Evolutionary conservation across 2,113 vertebrate species (phyloP).

Genomic region (Ramphastos sulfuratus): DNA sequence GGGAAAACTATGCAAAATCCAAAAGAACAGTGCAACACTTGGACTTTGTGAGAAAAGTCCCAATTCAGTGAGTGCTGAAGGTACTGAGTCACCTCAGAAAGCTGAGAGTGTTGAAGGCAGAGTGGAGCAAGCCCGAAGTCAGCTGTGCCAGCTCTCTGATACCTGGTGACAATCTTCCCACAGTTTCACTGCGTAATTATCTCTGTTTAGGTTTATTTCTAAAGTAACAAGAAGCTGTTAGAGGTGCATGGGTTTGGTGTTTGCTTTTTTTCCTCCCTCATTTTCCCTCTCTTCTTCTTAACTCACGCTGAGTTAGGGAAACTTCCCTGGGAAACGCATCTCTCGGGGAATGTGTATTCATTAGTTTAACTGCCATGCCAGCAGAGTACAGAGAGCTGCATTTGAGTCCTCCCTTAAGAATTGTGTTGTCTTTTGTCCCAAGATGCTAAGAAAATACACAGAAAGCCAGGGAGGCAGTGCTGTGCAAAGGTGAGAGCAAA

Average conservation of each 20-base stretch:
- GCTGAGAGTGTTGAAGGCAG: not conserved
- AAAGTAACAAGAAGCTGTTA: not conserved
- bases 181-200: not conserved
- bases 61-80: not conserved
- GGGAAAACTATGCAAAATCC: not conserved
- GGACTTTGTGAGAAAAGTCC: not conserved
- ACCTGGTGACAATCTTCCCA: not conserved
- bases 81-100: accelerated
- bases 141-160: not conserved
- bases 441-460: not conserved
- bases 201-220: not conserved
- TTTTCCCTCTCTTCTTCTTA: not conserved
- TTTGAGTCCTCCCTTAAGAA: slow-evolving; percentile 25
- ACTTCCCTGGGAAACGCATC: not conserved
- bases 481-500: not conserved
- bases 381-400: slow-evolving; percentile 42
- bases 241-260: not conserved
- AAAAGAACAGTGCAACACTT: not conserved
- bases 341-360: not conserved
- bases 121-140: not conserved
- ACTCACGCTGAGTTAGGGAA: not conserved
- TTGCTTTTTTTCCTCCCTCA: not conserved
- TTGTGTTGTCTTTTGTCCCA: slow-evolving; percentile 10
- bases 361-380: slow-evolving; percentile 33
- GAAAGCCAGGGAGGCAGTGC: not conserved